Conservation (phyloP, 2,113 vertebrate genomes). For the Baryphthengus martii region DNA sequence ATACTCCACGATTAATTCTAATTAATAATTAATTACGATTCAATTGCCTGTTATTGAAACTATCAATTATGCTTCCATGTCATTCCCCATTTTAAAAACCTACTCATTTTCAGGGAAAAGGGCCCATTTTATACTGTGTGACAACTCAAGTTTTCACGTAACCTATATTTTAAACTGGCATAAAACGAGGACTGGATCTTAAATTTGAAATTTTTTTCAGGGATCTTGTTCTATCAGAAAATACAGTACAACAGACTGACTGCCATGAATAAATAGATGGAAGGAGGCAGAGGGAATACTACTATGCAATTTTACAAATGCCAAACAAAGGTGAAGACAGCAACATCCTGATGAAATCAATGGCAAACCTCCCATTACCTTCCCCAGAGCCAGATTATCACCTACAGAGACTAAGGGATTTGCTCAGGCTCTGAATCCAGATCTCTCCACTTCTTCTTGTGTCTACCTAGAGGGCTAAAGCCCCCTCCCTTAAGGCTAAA, state of each 20-base stretch:
- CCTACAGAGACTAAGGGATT: background rate
- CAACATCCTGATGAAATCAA: background rate
- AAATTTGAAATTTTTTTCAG: background rate
- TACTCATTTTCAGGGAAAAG: background rate
- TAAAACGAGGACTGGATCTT: background rate
- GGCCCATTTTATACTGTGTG: background rate
- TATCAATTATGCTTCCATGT: background rate
- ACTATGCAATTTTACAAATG: background rate
- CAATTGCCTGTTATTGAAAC: background rate
- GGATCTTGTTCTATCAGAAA: background rate
- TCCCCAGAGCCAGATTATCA: background rate
- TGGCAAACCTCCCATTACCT: background rate
- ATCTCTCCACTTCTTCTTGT: background rate
- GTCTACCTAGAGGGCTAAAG: background rate
- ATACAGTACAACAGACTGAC: background rate
- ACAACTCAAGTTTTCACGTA: background rate
- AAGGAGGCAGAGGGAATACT: background rate
- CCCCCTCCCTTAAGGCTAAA: background rate
- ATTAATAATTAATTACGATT: background rate
- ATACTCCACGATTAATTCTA: background rate
- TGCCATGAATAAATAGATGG: background rate
- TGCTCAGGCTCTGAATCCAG: background rate
- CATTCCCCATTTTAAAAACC: background rate
- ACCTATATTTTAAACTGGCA: background rate
- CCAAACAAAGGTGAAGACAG: background rate